Base-by-base conservation (phyloP, 2,113 vertebrate genomes). In the Notothenia coriiceps region DNA sequence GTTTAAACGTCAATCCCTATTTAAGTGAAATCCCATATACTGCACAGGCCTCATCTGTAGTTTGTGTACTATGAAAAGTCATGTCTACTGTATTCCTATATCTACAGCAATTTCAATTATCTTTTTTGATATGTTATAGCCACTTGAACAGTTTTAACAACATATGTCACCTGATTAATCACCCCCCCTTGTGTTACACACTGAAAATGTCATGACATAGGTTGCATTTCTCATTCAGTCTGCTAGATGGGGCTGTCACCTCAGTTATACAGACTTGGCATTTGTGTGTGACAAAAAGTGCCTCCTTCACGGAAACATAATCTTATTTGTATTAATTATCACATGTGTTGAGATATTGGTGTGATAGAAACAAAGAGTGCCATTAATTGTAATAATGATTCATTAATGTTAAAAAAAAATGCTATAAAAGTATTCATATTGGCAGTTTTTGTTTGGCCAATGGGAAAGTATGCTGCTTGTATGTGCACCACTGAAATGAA, bases 191-290 rank as follows among this genome's bases (percentile, higher is more conserved):
- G n/a, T 4, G 6, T 2, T 13, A 10, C 61, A 29, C 46, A 13
- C 10, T 18, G 35, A 22, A 54, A 15, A 50, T 43, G 29, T 63
- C 4, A 22, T 9, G 10, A 12, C n/a, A n/a, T 18, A 55, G 11
- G 25, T 11, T 85, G 82, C n/a, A 20, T 44, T 74, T 60, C 4
- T 4, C 6, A 7, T 74, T 60, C 55, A 0, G 0, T 15, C 71
- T 1, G 4, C 84, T 67, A 84, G 88, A 15, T 71, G 85, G 81
- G 3, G 79, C 64, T 46, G 43, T 87, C 20, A 1, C 55, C 35
- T 54, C 35, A 74, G 2, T 51, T 22, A 10, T 51, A 51, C 9
- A 62, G 46, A 10, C 43, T 14, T 40, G 12, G 6, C 9, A 18
- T 59, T 6, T 62, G 35, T 46, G 35, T 22, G 22, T 13, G 57